These are phyloP conservation scores for Taenioides sp. DNA, from an alignment of 2,797 vertebrate species.

Conservation along the genomic window DNA sequence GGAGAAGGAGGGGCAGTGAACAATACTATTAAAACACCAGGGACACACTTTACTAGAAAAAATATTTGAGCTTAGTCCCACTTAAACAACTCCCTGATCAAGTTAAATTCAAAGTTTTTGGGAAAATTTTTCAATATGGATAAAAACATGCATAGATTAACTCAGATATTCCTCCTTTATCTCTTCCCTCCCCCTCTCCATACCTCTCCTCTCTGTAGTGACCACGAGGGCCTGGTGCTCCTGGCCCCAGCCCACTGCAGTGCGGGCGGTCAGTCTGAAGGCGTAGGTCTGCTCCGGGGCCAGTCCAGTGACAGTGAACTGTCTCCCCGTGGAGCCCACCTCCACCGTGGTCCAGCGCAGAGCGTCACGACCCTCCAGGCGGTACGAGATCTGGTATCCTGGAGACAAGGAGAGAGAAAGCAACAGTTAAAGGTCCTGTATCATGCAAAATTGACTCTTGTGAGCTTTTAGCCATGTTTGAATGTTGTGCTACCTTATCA, in stretches of 20 bases:
- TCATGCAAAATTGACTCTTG: too few species aligned
- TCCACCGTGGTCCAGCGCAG: conserved; percentile 91
- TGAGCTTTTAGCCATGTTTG: too few species aligned
- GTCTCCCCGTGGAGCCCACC: conserved; percentile 87
- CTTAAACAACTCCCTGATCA: too few species aligned
- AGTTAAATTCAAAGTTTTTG: too few species aligned
- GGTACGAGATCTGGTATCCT: conserved; percentile 96
- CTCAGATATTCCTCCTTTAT: background rate
- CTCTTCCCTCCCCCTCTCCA: background rate
- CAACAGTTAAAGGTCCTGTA: background rate
- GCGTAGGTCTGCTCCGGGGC: conserved; percentile 85
- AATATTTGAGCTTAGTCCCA: too few species aligned
- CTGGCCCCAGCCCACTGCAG: conserved; percentile 90
- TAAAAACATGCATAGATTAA: background rate
- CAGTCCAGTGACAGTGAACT: conserved; percentile 89
- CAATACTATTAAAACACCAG: too few species aligned
- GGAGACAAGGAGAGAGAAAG: conserved; percentile 16
- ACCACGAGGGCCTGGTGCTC: conserved; percentile 89
- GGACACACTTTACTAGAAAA: too few species aligned
- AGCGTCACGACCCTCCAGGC: conserved; percentile 85
- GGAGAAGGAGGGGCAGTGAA: too few species aligned
- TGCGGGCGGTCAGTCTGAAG: conserved; percentile 89
- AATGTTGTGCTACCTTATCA: too few species aligned
- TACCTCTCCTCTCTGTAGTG: conserved; percentile 93
- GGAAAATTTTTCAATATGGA: too few species aligned